Evolutionary conservation across 2,797 vertebrate species (phyloP).

Genomic region (Halcyon smyrnensis): DNA sequence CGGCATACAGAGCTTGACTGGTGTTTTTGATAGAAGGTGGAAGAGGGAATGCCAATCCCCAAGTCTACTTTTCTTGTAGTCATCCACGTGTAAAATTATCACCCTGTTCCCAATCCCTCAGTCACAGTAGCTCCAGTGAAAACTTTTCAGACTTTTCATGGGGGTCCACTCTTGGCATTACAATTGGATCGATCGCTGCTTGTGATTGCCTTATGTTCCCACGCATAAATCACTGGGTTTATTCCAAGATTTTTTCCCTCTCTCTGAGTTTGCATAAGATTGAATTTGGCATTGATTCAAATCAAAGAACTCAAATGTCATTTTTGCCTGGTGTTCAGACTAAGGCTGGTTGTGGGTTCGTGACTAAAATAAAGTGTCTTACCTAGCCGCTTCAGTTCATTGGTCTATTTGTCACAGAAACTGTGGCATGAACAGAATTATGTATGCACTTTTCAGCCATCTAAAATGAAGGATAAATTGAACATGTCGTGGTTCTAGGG

Average conservation of each 20-base stretch:
- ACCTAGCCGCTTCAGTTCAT: constrained; percentile 67
- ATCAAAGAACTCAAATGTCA: constrained; percentile 66
- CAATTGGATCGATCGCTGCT: background rate
- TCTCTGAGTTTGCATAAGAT: constrained; percentile 37
- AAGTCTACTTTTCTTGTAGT: background rate
- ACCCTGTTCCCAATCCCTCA: background rate
- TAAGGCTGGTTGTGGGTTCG: constrained; percentile 49
- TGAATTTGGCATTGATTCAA: constrained; percentile 67
- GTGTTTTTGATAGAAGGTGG: background rate
- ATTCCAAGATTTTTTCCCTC: background rate
- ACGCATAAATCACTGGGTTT: constrained; percentile 36
- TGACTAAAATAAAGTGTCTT: constrained; percentile 66
- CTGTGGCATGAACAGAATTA: constrained; percentile 57
- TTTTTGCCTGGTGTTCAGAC: constrained; percentile 68
- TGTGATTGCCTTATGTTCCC: constrained; percentile 41
- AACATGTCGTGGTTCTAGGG: constrained; percentile 52
- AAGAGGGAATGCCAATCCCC: background rate
- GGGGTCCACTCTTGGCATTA: background rate
- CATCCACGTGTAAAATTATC: background rate
- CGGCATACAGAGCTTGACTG: background rate
- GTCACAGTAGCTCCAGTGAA: background rate
- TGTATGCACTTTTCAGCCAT: constrained; percentile 53
- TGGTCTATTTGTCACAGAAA: constrained; percentile 60
- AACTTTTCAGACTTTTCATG: background rate
- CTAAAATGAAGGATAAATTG: constrained; percentile 59